These are phyloP conservation scores for Drosophila phalerata DNA, from an alignment of 2,888 invertebrate species.

Conservation along the genomic window DNA sequence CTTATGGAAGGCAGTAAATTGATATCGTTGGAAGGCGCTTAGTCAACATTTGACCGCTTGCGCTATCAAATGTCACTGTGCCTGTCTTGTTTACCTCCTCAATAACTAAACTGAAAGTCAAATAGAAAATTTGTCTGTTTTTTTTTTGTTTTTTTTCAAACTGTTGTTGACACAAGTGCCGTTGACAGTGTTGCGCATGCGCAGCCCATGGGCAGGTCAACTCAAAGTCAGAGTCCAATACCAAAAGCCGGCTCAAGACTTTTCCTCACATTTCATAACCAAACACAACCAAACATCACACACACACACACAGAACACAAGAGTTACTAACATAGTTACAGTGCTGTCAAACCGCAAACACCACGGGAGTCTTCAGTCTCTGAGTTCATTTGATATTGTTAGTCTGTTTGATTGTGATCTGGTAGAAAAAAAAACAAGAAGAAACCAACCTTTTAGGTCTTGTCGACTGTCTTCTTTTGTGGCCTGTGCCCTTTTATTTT, in stretches of 20 bases:
- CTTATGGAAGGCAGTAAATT: conserved; percentile 35
- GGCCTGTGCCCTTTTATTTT: conserved; percentile 28
- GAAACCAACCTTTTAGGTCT: conserved; percentile 57
- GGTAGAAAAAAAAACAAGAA: conserved; percentile 30
- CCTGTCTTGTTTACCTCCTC: conserved; percentile 24
- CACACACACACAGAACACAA: conserved; percentile 18
- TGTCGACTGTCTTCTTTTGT: conserved; percentile 16
- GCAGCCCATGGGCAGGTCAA: conserved; percentile 62
- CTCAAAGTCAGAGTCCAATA: conserved; percentile 34
- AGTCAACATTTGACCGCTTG: conserved; percentile 70
- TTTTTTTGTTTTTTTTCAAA: no score
- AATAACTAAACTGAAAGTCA: conserved; percentile 61
- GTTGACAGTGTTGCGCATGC: conserved; percentile 42
- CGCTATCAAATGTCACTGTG: conserved; percentile 76
- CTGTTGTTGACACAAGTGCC: conserved; percentile 73
- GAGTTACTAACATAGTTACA: conserved; percentile 4
- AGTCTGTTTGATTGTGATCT: conserved; percentile 69
- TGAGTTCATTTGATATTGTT: conserved; percentile 67
- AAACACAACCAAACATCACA: conserved; percentile 35
- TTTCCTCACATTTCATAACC: conserved; percentile 60
- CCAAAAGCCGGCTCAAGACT: conserved; percentile 25
- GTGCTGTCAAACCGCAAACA: conserved; percentile 67
- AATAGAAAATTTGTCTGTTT: conserved; percentile 63
- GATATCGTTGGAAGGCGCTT: conserved; percentile 46
- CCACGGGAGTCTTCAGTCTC: conserved; percentile 61